Evolutionary conservation across 2,797 vertebrate species (phyloP), one percentile per base, ranked within the genome.

Genomic region (Eidolon dupreanum): DNA sequence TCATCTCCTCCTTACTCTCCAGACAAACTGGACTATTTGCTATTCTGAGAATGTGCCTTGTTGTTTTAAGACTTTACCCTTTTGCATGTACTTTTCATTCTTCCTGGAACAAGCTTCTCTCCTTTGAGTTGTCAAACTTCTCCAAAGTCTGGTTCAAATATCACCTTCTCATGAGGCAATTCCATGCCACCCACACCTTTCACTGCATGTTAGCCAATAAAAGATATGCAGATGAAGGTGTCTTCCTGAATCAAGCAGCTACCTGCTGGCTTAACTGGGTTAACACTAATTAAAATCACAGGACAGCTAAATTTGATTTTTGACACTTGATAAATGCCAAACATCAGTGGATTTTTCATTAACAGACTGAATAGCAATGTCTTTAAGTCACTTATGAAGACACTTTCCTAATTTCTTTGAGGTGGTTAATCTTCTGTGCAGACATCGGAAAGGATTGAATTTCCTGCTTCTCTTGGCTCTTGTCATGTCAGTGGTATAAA

Each of bases 301-400:
- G 85, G 85, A 88, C 8, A 61, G 86, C 90, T 84, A 71, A 95
- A 96, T 97, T 84, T 96, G 94, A 97, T 97, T 95, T 96, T 95
- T 97, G 97, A 96, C 97, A 93, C 78, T 92, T 97, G 96, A 97
- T 96, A 97, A 97, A 97, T 96, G 95, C 83, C 95, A 94, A 90
- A 93, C 86, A 96, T 95, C 96, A 90, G 92, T 96, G 90, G 93
- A 59, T 73, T 92, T 97, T 96, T 96, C 96, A 97, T 97, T 97
- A 96, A 92, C 93, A 88, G 63, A 68, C 83, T 31, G 73, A 86
- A 95, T n/a, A 96, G 68, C 65, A 41, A 71, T 87, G 68, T 88
- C 85, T 95, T 93, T 83, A 93, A 96, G 96, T 96, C 94, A 92
- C 41, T 63, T 65, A 93, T 24, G 63, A 93, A 97, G 96, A 95